These are phyloP conservation scores for Leptinotarsa texana DNA, from an alignment of 1,140 invertebrate species.

Conservation along the genomic window DNA sequence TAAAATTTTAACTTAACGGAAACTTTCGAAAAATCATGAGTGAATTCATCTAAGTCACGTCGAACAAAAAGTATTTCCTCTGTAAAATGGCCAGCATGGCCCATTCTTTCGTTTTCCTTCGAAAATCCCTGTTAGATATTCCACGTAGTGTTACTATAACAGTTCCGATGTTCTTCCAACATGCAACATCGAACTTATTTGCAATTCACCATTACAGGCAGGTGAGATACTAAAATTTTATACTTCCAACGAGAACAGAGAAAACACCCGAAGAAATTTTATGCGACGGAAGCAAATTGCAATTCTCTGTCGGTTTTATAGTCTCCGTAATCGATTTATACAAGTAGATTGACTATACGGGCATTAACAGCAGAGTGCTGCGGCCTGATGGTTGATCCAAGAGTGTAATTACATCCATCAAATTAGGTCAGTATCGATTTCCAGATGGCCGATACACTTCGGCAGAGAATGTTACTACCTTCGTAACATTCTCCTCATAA, in stretches of 20 bases:
- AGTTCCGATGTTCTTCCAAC: no score
- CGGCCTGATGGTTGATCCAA: slow-evolving; percentile 4
- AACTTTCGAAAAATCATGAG: no score
- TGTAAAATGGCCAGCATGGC: no score
- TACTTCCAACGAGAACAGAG: not conserved
- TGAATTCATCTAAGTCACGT: no score
- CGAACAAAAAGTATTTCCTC: no score
- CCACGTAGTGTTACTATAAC: no score
- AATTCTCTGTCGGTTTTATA: not conserved
- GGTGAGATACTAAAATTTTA: not conserved
- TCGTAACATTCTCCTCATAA: no score
- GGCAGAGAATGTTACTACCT: no score
- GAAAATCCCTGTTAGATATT: no score
- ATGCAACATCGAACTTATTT: not conserved
- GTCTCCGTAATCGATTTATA: not conserved
- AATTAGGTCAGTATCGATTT: slow-evolving; percentile 3
- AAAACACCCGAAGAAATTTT: not conserved
- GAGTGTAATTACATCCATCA: not conserved
- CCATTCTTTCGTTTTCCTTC: no score
- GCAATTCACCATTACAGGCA: not conserved
- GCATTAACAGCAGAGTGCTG: not conserved
- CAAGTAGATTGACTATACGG: not conserved
- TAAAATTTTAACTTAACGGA: no score
- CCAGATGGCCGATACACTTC: no score
- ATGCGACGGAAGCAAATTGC: not conserved